Conservation (phyloP, 2,113 vertebrate genomes). For the Tragelaphus imberbis region DNA sequence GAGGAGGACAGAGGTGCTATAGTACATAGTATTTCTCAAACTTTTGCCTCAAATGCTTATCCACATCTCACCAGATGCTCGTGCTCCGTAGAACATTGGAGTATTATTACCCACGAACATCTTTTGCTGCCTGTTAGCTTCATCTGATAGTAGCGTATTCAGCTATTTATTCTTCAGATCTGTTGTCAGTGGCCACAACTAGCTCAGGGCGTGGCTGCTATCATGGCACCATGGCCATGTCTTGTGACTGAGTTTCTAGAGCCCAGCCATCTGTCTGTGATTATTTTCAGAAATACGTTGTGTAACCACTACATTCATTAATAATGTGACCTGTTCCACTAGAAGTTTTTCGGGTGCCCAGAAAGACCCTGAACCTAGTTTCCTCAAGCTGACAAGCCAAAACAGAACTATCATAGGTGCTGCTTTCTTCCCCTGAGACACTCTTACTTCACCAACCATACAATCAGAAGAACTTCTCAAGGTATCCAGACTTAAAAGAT, state of each 20-base stretch:
- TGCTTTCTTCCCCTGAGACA: neutral
- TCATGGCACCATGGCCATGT: neutral
- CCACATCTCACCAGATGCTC: neutral
- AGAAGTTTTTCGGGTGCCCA: neutral
- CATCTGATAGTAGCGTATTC: neutral
- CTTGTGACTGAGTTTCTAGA: neutral
- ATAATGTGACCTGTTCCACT: neutral
- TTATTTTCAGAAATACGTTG: neutral
- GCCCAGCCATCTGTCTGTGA: neutral
- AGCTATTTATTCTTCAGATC: neutral
- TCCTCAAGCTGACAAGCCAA: neutral
- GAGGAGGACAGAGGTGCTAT: neutral
- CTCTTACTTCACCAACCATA: neutral
- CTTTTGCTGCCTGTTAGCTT: neutral
- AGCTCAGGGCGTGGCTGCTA: no score
- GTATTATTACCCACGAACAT: neutral
- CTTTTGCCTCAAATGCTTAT: neutral
- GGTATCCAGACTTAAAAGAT: neutral
- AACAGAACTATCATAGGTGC: neutral
- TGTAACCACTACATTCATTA: neutral
- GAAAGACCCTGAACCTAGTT: neutral
- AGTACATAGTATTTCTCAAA: neutral
- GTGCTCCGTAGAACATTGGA: neutral
- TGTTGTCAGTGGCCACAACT: neutral
- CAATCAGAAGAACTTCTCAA: neutral